Conservation (phyloP, 2,797 vertebrate species). For the Hirundo rustica region DNA sequence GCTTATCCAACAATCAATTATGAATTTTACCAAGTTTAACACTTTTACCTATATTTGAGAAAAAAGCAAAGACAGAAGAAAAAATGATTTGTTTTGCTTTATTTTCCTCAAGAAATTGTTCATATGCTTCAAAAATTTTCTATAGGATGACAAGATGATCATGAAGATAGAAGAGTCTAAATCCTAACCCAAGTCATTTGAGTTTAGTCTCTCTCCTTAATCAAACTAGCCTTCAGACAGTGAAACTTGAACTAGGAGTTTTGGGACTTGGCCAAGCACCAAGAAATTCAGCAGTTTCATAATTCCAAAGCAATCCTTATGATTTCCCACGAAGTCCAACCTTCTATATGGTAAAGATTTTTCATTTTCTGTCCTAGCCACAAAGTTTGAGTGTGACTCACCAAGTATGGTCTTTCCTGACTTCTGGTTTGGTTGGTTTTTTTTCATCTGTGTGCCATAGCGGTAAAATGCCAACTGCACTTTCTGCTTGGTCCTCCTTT, state of each 20-base stretch:
- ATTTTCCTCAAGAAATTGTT: not conserved
- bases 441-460: not conserved
- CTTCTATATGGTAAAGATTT: not conserved
- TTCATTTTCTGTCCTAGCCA: not conserved
- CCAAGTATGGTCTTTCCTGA: not conserved
- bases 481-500: slow-evolving; percentile 15
- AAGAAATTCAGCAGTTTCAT: not conserved
- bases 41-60: not conserved
- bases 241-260: not conserved
- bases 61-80: not conserved
- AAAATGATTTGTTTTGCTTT: accelerated
- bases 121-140: not conserved
- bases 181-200: not conserved
- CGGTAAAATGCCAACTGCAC: not conserved
- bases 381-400: not conserved
- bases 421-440: not conserved
- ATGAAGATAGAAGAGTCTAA: not conserved
- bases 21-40: not conserved
- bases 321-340: not conserved
- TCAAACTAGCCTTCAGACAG: not conserved
- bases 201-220: not conserved
- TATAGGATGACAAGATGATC: not conserved
- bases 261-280: not conserved
- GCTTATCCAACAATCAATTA: not conserved
- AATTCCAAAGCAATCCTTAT: not conserved